Evolutionary conservation across 2,113 vertebrate species (phyloP), one percentile per base, ranked within the genome.

Genomic region (Excalfactoria chinensis): DNA sequence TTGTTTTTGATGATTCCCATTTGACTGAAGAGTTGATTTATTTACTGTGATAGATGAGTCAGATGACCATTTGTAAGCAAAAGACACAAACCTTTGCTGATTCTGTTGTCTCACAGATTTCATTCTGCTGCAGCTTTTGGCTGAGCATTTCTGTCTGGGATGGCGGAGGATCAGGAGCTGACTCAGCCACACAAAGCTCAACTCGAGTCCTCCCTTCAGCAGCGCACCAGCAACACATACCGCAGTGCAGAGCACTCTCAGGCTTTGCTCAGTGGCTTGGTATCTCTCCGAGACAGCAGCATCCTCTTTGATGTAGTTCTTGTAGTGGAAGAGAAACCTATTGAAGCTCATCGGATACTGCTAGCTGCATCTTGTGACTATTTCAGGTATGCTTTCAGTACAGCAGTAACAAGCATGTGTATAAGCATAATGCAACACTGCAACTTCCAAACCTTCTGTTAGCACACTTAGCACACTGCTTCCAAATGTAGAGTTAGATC

Each of bases 361-460:
- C 97, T 99, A 71, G 99, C 99, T 23, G 99, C 99, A 0, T 99
- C 99, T 18, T 99, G 99, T 21, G 98, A 99, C 94, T 99, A 99
- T 89, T 99, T 99, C 97, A 98, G 99, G 99, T 99, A 94, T 83
- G 62, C 32, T 28, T 35, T 25, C 71, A 75, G 28, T 41, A 53
- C 2, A 7, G 43, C 80, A 66, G 73, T 11, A 37, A 66, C 16
- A 4, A 49, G 44, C 41, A 13, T 4, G 11, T 62, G 51, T 26
- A 71, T 76, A 53, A 17, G 59, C 62, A 44, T 16, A 21, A 40
- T 46, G 41, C 77, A 58, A 32, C 37, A 7, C 37, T n/a, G 25
- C 8, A 18, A n/a, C 53, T 28, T 22, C 44, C 67, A n/a, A 2
- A 37, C 13, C 73, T 89, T 56, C 71, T 84, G 48, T 35, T 46